Base-by-base conservation (phyloP, 2,113 vertebrate genomes). In the Gnathonemus longibarbis region DNA sequence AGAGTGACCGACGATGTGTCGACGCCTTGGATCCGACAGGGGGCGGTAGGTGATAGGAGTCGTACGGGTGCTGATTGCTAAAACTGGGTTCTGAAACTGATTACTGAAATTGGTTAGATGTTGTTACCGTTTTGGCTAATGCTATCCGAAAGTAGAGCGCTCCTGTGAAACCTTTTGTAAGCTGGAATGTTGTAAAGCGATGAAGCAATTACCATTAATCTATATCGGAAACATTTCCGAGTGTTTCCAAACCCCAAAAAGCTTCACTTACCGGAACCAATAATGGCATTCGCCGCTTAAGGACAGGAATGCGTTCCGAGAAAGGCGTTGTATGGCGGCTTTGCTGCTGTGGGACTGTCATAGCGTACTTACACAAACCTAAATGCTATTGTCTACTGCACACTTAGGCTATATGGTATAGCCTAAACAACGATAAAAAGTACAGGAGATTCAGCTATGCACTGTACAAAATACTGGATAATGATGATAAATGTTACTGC, bases 1-100 rank as follows among this genome's bases (percentile, higher is more conserved):
- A 90, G 62, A 89, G 77, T 90, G 93, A 93, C 31, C 91, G 31
- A 88, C 90, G 88, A 49, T 83, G 19, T 3, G 62, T 90, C 0
- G 58, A 21, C 13, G 89, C 90, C 24, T 45, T 48, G 2, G 31
- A 48, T 21, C 80, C 19, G 5, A 3, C 0, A 2, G 39, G 80
- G 7, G 80, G 42, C 80, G 19, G 42, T 84, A 84, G 42, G 19
- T 84, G 17, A 15, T 84, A 8, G 39, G 39, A 48, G 8, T 48
- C 9, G 31, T 21, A 39, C 5, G 11, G 19, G n/a, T 27, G 5
- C 35, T 17, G 3, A 42, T 80, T 39, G 17, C 31, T 42, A 5
- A 11, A 80, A 80, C 15, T 10, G 56, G 56, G 21, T 9, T 62
- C 0, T n/a, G 6, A 66, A 24, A 27, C 8, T 27, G 58, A 10